phyloP scores from a whole-genome alignment of 2,797 vertebrate species.

The Coendou prehensilis region DNA sequence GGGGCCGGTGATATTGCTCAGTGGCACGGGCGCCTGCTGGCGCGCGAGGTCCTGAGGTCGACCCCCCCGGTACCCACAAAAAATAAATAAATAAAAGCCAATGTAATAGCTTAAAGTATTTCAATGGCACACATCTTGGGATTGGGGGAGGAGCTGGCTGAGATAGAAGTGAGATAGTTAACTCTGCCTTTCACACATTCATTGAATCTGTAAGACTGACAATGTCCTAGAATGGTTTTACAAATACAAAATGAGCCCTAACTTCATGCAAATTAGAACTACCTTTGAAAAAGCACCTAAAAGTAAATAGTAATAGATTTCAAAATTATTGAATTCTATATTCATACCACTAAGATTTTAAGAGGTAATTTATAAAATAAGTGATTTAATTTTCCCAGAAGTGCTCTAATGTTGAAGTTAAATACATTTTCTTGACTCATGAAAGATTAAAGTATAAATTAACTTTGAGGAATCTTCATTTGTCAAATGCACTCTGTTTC shows the following conservation, averaged over 20 bases:
- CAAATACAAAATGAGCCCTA: neutral
- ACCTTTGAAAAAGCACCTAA: neutral
- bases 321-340: neutral
- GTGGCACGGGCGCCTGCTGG: no score
- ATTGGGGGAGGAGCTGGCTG: neutral
- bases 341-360: slow-evolving; percentile 5
- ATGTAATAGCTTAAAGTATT: neutral
- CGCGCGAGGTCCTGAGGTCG: no score
- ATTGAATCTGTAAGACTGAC: neutral
- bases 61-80: no score
- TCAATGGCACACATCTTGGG: neutral
- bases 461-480: neutral
- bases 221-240: neutral
- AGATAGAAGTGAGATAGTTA: neutral
- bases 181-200: neutral
- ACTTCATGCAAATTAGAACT: neutral
- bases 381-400: neutral
- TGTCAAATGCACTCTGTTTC: neutral
- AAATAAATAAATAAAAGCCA: neutral
- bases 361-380: neutral
- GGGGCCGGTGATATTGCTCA: no score
- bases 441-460: neutral
- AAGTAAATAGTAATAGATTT: neutral
- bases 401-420: neutral
- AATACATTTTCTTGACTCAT: neutral